Conservation (phyloP, 2,113 vertebrate species). For the Noctilio leporinus region DNA sequence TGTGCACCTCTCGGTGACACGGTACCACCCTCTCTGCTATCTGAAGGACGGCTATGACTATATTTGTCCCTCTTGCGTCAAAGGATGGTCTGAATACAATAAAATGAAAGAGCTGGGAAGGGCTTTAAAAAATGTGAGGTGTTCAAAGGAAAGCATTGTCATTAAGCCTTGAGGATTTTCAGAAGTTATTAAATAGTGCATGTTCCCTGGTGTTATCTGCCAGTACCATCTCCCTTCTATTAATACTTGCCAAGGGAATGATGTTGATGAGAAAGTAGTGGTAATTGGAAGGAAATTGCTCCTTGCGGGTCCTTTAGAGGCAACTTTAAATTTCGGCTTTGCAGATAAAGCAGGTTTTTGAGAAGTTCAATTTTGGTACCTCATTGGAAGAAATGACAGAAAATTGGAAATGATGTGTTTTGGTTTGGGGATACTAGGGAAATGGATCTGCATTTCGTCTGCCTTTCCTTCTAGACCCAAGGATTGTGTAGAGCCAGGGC, state of each 20-base stretch:
- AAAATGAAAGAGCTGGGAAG: conserved; percentile 47
- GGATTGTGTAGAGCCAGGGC: background rate
- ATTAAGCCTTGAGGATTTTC: conserved; percentile 48
- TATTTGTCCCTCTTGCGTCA: conserved; percentile 62
- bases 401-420: background rate
- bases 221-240: background rate
- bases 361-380: conserved; percentile 1
- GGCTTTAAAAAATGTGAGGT: background rate
- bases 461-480: background rate
- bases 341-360: background rate
- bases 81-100: conserved; percentile 52
- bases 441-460: background rate
- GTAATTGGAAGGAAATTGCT: conserved; percentile 39
- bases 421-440: background rate
- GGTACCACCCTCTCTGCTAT: background rate
- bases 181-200: conserved; percentile 42
- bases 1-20: background rate
- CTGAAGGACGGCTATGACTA: conserved; percentile 35
- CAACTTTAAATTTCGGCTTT: conserved; percentile 43
- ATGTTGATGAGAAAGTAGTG: background rate
- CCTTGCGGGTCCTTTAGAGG: conserved; percentile 4
- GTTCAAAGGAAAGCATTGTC: conserved; percentile 43
- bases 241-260: conserved; percentile 9
- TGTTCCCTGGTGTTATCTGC: conserved; percentile 39
- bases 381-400: conserved; percentile 16